Evolutionary conservation across 2,888 invertebrate genomes (phyloP).

Genomic region (Glyphotaelius pellucidus): DNA sequence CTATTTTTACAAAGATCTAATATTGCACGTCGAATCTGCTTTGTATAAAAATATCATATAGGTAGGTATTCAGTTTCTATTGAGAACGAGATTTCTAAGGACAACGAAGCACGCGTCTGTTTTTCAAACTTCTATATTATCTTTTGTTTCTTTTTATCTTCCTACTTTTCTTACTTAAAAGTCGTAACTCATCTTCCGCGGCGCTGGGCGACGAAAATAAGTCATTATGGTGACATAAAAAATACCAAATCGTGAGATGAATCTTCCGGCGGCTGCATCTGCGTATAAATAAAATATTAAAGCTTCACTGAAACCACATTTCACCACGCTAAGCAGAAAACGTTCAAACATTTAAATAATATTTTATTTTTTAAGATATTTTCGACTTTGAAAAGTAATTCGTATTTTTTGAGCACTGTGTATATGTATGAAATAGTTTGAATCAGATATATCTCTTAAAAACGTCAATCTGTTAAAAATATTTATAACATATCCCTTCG

Average conservation of each 20-base stretch:
- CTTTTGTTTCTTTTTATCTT: constrained; percentile 18
- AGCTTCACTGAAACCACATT: constrained; percentile 17
- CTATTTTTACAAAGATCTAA: too few relatives aligned
- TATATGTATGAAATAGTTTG: too few relatives aligned
- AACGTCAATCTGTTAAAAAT: too few relatives aligned
- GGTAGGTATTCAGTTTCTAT: background rate
- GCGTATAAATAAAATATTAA: constrained; percentile 38
- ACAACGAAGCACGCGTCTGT: background rate
- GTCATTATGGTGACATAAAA: constrained; percentile 48
- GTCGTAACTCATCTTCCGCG: constrained; percentile 53
- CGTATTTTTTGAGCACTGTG: too few relatives aligned
- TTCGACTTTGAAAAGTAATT: background rate
- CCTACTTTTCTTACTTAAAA: background rate
- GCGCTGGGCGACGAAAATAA: constrained; percentile 50
- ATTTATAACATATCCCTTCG: too few relatives aligned
- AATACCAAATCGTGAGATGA: constrained; percentile 45
- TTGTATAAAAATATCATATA: too few relatives aligned
- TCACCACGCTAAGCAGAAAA: background rate
- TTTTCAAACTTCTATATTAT: background rate
- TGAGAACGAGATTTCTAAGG: background rate
- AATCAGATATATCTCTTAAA: too few relatives aligned
- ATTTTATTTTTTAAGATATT: background rate
- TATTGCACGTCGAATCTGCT: background rate
- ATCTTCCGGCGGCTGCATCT: constrained; percentile 39
- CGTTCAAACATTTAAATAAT: background rate